Conservation (phyloP, 2,888 invertebrate genomes). For the Xylocampa areola region DNA sequence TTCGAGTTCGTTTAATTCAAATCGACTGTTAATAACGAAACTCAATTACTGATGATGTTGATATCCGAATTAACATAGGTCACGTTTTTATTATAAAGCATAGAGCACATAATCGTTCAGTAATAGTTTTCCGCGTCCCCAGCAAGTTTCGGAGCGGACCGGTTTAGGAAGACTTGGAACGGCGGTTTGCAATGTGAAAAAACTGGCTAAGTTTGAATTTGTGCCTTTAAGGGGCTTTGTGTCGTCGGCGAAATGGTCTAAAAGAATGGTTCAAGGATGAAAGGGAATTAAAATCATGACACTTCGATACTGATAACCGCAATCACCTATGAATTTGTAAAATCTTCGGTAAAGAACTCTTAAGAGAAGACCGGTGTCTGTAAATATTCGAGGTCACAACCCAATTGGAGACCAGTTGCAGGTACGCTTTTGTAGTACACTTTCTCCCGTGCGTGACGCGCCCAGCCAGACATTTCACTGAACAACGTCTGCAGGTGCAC, state of each 20-base stretch:
- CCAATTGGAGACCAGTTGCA: constrained; percentile 86
- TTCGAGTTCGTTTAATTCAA: constrained; percentile 51
- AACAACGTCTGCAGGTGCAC: constrained; percentile 66
- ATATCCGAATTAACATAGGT: constrained; percentile 50
- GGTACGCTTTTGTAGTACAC: constrained; percentile 85
- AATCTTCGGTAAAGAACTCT: constrained; percentile 58
- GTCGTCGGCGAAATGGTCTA: constrained; percentile 16
- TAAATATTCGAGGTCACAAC: constrained; percentile 86
- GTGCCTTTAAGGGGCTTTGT: constrained; percentile 24
- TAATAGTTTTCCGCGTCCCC: constrained; percentile 58
- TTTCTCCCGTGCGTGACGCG: constrained; percentile 87
- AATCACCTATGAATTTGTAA: constrained; percentile 57
- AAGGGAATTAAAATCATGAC: not conserved
- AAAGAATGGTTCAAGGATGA: constrained; percentile 22
- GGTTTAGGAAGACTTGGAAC: constrained; percentile 64
- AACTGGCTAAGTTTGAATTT: constrained; percentile 52
- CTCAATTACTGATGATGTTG: constrained; percentile 44
- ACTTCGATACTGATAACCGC: not conserved
- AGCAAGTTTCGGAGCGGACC: constrained; percentile 61
- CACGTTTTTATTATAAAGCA: constrained; percentile 54
- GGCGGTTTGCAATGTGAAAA: constrained; percentile 63
- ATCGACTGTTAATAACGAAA: constrained; percentile 49
- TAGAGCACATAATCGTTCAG: constrained; percentile 61
- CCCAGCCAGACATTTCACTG: constrained; percentile 80
- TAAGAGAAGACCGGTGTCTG: constrained; percentile 76